phyloP scores from a whole-genome alignment of 2,888 invertebrate species.

The Parascotia fuliginaria region DNA sequence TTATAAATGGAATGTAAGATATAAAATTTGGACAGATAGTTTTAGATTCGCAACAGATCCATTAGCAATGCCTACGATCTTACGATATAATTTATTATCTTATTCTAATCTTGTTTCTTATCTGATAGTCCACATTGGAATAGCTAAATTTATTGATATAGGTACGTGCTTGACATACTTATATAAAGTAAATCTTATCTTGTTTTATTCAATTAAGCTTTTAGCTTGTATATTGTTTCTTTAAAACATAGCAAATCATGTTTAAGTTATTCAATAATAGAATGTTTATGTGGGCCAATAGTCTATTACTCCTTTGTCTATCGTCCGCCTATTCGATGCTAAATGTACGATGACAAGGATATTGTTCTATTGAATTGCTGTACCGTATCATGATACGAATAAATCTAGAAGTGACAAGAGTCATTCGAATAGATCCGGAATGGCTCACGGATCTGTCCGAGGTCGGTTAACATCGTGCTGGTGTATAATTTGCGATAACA shows the following conservation, averaged over 20 bases:
- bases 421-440: conserved; percentile 50
- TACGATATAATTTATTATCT: no score
- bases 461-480: conserved; percentile 52
- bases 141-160: neutral
- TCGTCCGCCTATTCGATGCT: conserved; percentile 8
- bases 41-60: no score
- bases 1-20: no score
- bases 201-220: conserved; percentile 4
- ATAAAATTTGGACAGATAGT: no score
- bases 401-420: conserved; percentile 42
- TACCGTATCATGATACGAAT: conserved; percentile 25
- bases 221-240: neutral
- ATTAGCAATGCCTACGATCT: no score
- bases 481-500: conserved; percentile 44
- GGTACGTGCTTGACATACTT: neutral
- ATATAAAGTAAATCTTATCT: neutral
- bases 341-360: conserved; percentile 21
- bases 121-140: neutral
- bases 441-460: conserved; percentile 59
- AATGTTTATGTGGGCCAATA: neutral
- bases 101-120: neutral
- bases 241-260: conserved; percentile 3
- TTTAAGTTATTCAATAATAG: neutral
- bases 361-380: conserved; percentile 26
- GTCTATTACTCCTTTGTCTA: conserved; percentile 2